phyloP scores from a whole-genome alignment of 2,113 vertebrate species.

The Gymnobelideus leadbeateri region DNA sequence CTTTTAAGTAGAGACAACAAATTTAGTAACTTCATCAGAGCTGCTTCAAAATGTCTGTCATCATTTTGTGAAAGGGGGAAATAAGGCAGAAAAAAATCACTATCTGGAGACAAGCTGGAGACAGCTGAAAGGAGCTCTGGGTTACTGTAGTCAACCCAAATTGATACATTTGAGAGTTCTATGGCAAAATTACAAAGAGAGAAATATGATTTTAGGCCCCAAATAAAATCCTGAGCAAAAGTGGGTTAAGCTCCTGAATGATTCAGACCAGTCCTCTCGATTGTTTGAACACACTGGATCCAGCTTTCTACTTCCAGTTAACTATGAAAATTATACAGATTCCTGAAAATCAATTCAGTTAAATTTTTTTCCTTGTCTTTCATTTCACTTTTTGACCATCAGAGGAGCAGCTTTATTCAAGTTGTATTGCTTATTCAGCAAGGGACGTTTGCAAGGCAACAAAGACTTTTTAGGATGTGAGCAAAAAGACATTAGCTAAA shows the following conservation, averaged over 20 bases:
- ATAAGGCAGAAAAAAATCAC: background rate
- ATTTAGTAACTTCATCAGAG: constrained; percentile 85
- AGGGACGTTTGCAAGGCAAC: constrained; percentile 3
- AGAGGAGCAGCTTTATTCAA: background rate
- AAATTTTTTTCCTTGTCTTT: constrained; percentile 17
- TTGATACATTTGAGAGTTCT: constrained; percentile 10
- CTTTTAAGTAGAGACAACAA: constrained; percentile 88
- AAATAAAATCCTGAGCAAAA: background rate
- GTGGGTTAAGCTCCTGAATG: background rate
- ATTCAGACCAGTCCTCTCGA: background rate
- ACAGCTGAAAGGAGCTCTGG: background rate
- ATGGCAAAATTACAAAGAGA: background rate
- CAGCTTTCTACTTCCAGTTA: background rate
- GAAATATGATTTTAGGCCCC: background rate
- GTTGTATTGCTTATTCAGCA: background rate
- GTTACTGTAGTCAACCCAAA: background rate
- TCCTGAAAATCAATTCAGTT: constrained; percentile 19
- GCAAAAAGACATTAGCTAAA: background rate
- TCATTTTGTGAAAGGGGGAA: constrained; percentile 63
- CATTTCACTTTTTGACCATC: background rate
- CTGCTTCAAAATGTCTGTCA: constrained; percentile 84
- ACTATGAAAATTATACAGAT: background rate
- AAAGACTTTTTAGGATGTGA: constrained; percentile 23
- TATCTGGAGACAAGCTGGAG: constrained; percentile 20
- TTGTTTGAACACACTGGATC: background rate